Conservation (phyloP, 2,797 vertebrate genomes). For the Falco novaeseelandiae region DNA sequence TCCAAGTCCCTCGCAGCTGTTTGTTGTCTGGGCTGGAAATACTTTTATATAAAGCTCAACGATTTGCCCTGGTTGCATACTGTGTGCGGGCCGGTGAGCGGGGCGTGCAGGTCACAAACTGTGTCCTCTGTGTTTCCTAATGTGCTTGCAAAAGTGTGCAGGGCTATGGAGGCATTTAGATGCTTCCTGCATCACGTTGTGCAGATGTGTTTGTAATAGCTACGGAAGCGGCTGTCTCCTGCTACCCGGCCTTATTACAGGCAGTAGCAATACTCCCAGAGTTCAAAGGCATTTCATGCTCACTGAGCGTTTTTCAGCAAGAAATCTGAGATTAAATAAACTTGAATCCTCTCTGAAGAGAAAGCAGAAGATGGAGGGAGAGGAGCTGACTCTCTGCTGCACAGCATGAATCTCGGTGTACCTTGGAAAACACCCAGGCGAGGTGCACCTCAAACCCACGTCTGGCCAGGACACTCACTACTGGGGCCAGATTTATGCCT, state of each 20-base stretch:
- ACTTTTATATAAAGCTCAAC: neutral
- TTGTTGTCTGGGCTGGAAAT: slow-evolving; percentile 43
- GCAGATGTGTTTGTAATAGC: slow-evolving; percentile 32
- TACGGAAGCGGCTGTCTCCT: neutral
- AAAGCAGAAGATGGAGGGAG: slow-evolving; percentile 30
- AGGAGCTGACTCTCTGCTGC: neutral
- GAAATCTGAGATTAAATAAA: slow-evolving; percentile 70
- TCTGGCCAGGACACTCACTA: neutral
- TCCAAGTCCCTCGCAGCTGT: slow-evolving; percentile 47
- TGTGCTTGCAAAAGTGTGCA: accelerated
- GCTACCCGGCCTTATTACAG: neutral
- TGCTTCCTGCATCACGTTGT: neutral
- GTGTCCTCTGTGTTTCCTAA: accelerated
- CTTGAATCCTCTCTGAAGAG: slow-evolving; percentile 49
- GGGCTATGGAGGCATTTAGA: neutral
- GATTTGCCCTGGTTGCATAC: accelerated
- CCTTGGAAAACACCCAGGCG: slow-evolving; percentile 41
- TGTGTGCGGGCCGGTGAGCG: accelerated
- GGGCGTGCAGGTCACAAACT: accelerated
- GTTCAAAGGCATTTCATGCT: slow-evolving; percentile 69
- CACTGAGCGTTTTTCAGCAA: slow-evolving; percentile 43
- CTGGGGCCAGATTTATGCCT: neutral
- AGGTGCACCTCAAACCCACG: neutral
- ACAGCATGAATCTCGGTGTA: neutral
- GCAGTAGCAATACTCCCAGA: slow-evolving; percentile 36